Evolutionary conservation across 2,113 vertebrate species (phyloP).

Genomic region (Athene cunicularia): DNA sequence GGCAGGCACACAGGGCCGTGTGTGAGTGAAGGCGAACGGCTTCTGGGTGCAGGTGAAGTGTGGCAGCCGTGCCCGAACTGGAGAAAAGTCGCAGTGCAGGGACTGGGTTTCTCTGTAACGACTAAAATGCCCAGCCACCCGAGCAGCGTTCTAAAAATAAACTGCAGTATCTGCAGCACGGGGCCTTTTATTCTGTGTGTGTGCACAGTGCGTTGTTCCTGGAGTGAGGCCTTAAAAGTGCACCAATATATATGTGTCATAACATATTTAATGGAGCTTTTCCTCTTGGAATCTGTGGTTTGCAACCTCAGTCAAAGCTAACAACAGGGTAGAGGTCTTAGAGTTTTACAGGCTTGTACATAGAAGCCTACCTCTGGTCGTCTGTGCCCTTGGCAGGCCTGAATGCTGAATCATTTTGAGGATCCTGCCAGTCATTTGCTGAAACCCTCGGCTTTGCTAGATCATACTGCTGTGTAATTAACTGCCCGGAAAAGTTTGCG

Average conservation of each 20-base stretch:
- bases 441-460: not conserved
- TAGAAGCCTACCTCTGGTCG: rapidly evolving
- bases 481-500: not conserved
- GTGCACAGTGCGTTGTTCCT: rapidly evolving
- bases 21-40: rapidly evolving
- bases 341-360: not conserved
- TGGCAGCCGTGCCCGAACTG: rapidly evolving
- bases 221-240: not conserved
- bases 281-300: not conserved
- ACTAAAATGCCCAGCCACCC: rapidly evolving
- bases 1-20: rapidly evolving
- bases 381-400: not conserved
- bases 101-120: not conserved
- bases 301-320: not conserved
- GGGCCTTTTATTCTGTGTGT: not conserved
- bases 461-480: not conserved
- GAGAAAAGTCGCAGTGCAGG: rapidly evolving
- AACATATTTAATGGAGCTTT: not conserved
- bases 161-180: not conserved
- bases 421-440: rapidly evolving
- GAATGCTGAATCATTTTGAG: not conserved
- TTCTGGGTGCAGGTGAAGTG: rapidly evolving
- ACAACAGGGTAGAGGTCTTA: not conserved
- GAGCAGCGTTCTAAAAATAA: not conserved
- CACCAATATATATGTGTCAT: not conserved